Conservation (phyloP, 2,888 invertebrate genomes). For the Carterocephalus palaemon region DNA sequence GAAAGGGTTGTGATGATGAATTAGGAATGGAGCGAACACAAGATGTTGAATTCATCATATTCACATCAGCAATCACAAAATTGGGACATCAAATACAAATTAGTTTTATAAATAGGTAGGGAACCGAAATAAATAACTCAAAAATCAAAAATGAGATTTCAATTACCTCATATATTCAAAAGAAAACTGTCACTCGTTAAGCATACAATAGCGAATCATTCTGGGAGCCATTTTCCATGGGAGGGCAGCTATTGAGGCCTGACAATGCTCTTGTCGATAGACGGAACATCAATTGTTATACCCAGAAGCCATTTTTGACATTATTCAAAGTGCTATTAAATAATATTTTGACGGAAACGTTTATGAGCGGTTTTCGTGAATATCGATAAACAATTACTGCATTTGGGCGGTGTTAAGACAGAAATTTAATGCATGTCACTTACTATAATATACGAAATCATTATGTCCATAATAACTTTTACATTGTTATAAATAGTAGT, state of each 20-base stretch:
- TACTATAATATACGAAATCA: background rate
- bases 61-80: too few relatives aligned
- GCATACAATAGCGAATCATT: slow-evolving; percentile 61
- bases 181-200: slow-evolving; percentile 57
- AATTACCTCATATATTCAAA: slow-evolving; percentile 52
- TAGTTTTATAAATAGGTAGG: too few relatives aligned
- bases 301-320: slow-evolving; percentile 74
- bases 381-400: slow-evolving; percentile 15
- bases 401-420: too few relatives aligned
- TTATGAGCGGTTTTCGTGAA: slow-evolving; percentile 7
- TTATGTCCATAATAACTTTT: too few relatives aligned
- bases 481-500: too few relatives aligned
- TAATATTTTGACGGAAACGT: slow-evolving; percentile 36
- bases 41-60: too few relatives aligned
- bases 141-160: slow-evolving; percentile 25
- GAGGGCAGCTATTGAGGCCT: slow-evolving; percentile 58
- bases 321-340: slow-evolving; percentile 71
- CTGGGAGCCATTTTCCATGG: slow-evolving; percentile 65
- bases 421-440: background rate
- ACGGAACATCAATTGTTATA: slow-evolving; percentile 68
- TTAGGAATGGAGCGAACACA: too few relatives aligned
- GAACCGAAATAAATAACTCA: slow-evolving; percentile 2
- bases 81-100: too few relatives aligned
- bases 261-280: slow-evolving; percentile 67
- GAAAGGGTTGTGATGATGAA: too few relatives aligned